Percentiles rank a stretch among this genome's conserved stretches.
phyloP scores from a whole-genome alignment of 1,140 invertebrate species.

The Acromyrmex echinatior region DNA sequence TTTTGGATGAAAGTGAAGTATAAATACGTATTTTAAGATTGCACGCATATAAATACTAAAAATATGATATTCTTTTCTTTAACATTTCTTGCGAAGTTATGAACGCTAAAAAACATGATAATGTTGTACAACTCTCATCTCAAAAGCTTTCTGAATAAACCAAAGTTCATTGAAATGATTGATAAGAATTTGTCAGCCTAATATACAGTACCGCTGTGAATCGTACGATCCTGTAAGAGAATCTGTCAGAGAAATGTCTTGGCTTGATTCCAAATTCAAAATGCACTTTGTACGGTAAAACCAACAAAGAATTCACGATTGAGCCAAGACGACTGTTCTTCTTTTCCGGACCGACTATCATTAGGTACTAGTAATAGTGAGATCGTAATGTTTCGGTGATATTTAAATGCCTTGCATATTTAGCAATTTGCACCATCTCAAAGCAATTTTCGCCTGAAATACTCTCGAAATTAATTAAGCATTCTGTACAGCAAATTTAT shows the following conservation, averaged over 20 bases:
- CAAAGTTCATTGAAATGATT: slow-evolving; percentile 58
- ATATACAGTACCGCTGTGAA: slow-evolving; percentile 11
- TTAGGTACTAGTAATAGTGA: slow-evolving; percentile 34
- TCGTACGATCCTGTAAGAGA: slow-evolving; percentile 19
- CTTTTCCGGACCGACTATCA: not conserved
- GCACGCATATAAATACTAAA: slow-evolving; percentile 3
- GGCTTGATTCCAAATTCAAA: slow-evolving; percentile 46
- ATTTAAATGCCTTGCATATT: slow-evolving; percentile 28
- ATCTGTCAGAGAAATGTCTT: slow-evolving; percentile 48
- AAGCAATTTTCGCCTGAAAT: not conserved
- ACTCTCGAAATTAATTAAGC: slow-evolving; percentile 6
- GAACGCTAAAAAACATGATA: not conserved
- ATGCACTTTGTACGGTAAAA: slow-evolving; percentile 49
- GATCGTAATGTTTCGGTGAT: slow-evolving; percentile 17
- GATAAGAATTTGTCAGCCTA: slow-evolving; percentile 37
- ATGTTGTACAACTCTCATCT: not conserved
- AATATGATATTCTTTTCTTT: not conserved
- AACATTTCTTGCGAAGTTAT: not conserved
- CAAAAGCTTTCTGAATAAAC: slow-evolving; percentile 14
- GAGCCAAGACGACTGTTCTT: slow-evolving; percentile 41
- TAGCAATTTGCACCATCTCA: slow-evolving; percentile 10
- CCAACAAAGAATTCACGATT: slow-evolving; percentile 44
- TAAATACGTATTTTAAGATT: slow-evolving; percentile 26
- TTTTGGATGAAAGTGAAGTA: not conserved
- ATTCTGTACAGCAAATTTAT: not conserved